Percentiles rank a stretch among this genome's conserved stretches.
These are phyloP conservation scores for Mycteria americana DNA, from an alignment of 2,797 vertebrate genomes.

Conservation along the genomic window DNA sequence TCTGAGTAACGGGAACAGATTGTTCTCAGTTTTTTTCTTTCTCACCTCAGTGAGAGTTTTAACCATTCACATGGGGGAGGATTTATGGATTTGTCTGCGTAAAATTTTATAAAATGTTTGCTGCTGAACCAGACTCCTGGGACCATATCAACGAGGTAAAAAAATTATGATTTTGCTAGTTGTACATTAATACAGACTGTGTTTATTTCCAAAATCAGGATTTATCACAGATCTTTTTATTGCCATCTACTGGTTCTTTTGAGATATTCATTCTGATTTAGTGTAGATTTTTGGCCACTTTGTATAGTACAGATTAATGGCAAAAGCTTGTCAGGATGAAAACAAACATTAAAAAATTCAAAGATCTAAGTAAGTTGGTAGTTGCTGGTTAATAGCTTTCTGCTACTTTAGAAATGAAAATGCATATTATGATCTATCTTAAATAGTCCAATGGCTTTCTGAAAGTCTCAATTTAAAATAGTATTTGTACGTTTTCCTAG, in stretches of 20 bases:
- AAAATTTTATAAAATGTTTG: neutral
- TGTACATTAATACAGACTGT: neutral
- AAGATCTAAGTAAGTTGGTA: neutral
- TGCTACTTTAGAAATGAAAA: neutral
- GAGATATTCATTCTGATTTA: neutral
- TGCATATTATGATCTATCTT: neutral
- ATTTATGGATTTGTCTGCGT: neutral
- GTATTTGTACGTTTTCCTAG: neutral
- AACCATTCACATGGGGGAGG: neutral
- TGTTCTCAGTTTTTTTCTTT: neutral
- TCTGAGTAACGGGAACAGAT: neutral
- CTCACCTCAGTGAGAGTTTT: neutral
- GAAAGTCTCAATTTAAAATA: neutral
- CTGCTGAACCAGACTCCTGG: neutral
- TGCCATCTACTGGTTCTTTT: slow-evolving; percentile 50
- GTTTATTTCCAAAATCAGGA: neutral
- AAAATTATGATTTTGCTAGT: neutral
- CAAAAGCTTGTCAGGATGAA: neutral
- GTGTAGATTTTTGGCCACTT: neutral
- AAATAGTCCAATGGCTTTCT: neutral
- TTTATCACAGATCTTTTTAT: neutral
- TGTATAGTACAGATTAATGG: neutral
- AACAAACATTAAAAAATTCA: neutral
- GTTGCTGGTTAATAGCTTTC: neutral
- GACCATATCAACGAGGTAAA: neutral